Evolutionary conservation across 2,113 vertebrate species (phyloP), one percentile per base, ranked within the genome.

Genomic region (Alethe diademata): DNA sequence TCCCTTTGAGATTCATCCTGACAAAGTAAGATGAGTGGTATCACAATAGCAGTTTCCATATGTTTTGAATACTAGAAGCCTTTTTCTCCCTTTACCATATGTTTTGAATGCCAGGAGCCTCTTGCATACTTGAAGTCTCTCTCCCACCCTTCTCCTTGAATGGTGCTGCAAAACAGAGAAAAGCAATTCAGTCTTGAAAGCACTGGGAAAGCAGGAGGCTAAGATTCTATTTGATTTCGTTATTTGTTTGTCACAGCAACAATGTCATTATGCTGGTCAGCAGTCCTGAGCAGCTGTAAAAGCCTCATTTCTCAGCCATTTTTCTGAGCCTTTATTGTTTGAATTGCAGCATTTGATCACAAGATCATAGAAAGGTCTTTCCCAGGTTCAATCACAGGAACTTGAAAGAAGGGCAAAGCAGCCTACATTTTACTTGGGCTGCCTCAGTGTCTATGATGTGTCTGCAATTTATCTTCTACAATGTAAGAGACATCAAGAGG

Each of bases 331-430:
- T 87, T 90, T 96, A 54, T 87, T 74, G 36, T 93, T 62, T 90
- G 91, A 97, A 67, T 92, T 78, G 73, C 80, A 82, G 62, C 62
- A 67, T 91, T 95, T 96, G 87, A 92, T 96, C 88, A 86, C 67
- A 88, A 87, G 87, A 96, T 92, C 87, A 93, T 56, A 91, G 74
- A 70, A 94, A 86, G 71, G 64, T 93, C 85, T 93, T 95, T 88
- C 64, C 87, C 35, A 76, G 25, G 71, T 92, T 96, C 92, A 95
- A 76, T 93, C 67, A 73, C 47, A 58, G 62, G 60, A 75, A 95
- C 81, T 90, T 96, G 65, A 93, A 93, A 96, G 87, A 78, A 72
- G 43, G 19, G 60, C 75, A 75, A 92, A 83, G 33, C 58, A 95
- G 62, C 71, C 78, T 85, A 42, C 45, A 50, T 95, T 91, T 95